Base-by-base conservation (phyloP, 2,888 invertebrate genomes). In the Oscheius onirici region DNA sequence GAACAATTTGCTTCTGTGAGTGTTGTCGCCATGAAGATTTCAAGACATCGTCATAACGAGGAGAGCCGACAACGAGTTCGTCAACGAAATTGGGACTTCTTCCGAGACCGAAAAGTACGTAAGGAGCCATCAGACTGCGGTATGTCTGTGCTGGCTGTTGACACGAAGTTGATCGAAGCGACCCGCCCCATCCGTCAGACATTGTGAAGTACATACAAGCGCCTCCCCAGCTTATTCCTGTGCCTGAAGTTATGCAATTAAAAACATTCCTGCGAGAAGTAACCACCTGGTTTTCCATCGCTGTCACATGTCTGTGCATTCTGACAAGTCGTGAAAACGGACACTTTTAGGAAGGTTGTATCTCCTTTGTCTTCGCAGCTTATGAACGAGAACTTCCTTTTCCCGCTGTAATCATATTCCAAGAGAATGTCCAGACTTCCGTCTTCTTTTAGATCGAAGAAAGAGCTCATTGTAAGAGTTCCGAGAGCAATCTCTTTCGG, bases 91-190 rank as follows among this genome's bases (percentile, higher is more conserved):
- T 99, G 1, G 97, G 97, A 44, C 95, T 95, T 72, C 95, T 92
- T 2, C 97, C 99, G n/a, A 99, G 90, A 1, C 99, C 99, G 89
- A 99, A 97, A 78, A 95, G 93, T 0, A 93, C 93, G 88, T 95
- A 99, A 0, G 99, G 97, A 69, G 97, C 89, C 88, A 95, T 95
- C n/a, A 99, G 90, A 1, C 95, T 92, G 88, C 93, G 17, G 41
- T 71, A 55, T 17, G 65, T 71, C 8, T 57, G 55, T 15, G 57
- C 66, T 1, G 66, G 55, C 26, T 44, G 60, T 72, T 86, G 86
- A 58, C 86, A 87, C 13, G 83, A 80, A 10, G 78, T 69, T 34
- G 84, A 77, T 60, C 74, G 65, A 20, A 80, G 73, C 57, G 73
- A 74, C 15, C 76, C 79, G 17, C 83, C 83, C 76, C 76, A 77